Percentiles rank a stretch among this genome's conserved stretches.
These are phyloP conservation scores for Drosophila mojavensis DNA, from an alignment of 1,140 invertebrate genomes.

Conservation along the genomic window DNA sequence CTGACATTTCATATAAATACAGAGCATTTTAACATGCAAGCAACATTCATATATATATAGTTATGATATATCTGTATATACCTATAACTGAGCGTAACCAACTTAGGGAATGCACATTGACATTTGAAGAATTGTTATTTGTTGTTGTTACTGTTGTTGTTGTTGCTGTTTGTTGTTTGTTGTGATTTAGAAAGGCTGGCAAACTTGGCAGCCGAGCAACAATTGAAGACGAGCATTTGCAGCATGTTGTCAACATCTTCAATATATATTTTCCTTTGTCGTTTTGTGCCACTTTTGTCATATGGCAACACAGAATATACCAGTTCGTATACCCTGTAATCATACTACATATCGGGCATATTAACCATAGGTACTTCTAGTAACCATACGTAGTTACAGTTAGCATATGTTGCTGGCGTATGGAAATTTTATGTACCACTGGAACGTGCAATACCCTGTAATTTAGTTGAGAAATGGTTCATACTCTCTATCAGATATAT, in stretches of 20 bases:
- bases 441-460: too few species aligned
- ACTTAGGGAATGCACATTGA: conserved; percentile 62
- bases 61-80: neutral
- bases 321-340: too few species aligned
- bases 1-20: too few species aligned
- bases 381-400: too few species aligned
- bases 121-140: conserved; percentile 58
- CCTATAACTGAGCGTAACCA: conserved; percentile 11
- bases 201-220: conserved; percentile 27
- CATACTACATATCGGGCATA: too few species aligned
- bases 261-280: conserved; percentile 4
- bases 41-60: conserved; percentile 33
- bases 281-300: conserved; percentile 28
- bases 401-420: too few species aligned
- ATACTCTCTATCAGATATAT: too few species aligned
- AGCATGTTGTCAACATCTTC: conserved; percentile 38
- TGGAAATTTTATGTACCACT: too few species aligned
- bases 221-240: conserved; percentile 39
- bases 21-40: conserved; percentile 19
- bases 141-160: conserved; percentile 1
- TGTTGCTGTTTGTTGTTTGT: conserved; percentile 6
- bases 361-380: too few species aligned
- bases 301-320: conserved; percentile 9
- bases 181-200: conserved; percentile 52
- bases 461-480: too few species aligned